A percentile compares a stretch with the other conserved stretches of the same genome.
These are phyloP conservation scores for Agrochola lota DNA, from an alignment of 2,888 invertebrate genomes.

Conservation along the genomic window DNA sequence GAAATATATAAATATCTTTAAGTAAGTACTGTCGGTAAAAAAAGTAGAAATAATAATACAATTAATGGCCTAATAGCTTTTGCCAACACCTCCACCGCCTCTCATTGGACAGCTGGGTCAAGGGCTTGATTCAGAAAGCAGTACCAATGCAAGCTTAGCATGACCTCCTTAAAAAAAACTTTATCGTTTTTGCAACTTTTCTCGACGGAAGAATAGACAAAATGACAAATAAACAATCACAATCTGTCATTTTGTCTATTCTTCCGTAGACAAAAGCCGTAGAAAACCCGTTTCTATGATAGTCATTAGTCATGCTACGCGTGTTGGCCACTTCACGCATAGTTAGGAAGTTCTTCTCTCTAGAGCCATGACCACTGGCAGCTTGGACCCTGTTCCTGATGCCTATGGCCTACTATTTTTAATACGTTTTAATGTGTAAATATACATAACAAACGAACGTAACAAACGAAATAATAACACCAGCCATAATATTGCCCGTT, in stretches of 20 bases:
- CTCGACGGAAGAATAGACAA: too few species aligned
- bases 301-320: too few species aligned
- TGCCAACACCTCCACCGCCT: background rate
- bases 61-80: background rate
- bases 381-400: background rate
- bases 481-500: background rate
- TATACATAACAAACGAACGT: background rate
- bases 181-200: too few species aligned
- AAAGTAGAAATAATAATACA: background rate
- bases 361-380: too few species aligned
- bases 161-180: too few species aligned
- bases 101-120: background rate
- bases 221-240: too few species aligned
- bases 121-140: background rate
- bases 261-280: too few species aligned
- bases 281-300: too few species aligned
- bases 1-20: background rate
- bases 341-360: background rate
- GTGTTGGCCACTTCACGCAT: too few species aligned
- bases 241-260: too few species aligned
- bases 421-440: background rate
- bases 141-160: too few species aligned
- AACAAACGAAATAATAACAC: too few species aligned
- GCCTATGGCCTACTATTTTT: background rate
- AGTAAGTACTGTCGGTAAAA: background rate